Conservation (phyloP, 2,797 vertebrate species). For the Sciaenops ocellatus region DNA sequence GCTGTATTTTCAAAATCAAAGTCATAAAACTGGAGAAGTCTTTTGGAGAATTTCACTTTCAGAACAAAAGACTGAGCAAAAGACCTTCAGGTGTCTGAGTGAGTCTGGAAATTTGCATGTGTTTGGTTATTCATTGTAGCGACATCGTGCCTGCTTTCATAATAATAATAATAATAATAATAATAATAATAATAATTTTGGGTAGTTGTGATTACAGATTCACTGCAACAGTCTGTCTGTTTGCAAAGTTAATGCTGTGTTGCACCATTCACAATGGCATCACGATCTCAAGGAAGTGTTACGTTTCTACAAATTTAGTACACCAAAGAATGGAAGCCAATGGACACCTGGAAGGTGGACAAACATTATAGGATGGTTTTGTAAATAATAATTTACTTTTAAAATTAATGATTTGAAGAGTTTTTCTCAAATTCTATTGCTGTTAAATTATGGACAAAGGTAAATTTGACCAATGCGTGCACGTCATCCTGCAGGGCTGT, state of each 20-base stretch:
- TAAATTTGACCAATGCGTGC: not conserved
- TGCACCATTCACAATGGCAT: not conserved
- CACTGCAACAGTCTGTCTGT: not conserved
- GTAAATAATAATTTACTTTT: not conserved
- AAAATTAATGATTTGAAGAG: not conserved
- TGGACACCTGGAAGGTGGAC: too few relatives aligned
- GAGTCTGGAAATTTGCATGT: not conserved
- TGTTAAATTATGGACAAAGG: not conserved
- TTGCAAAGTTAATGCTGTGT: not conserved
- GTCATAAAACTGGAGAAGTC: not conserved
- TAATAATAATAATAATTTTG: not conserved
- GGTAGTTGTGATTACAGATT: not conserved
- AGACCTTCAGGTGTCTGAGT: not conserved
- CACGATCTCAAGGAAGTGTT: not conserved
- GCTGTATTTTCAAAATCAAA: not conserved
- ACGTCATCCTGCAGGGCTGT: not conserved
- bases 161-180: too few relatives aligned
- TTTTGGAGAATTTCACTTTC: not conserved
- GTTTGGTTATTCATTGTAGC: not conserved
- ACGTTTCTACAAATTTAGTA: too few relatives aligned
- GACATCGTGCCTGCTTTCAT: not conserved
- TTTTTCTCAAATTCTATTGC: not conserved
- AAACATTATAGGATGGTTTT: not conserved
- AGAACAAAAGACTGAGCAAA: not conserved
- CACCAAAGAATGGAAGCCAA: not conserved